These are phyloP conservation scores for Taeniopygia guttata DNA, from an alignment of 2,797 vertebrate genomes.

Conservation along the genomic window DNA sequence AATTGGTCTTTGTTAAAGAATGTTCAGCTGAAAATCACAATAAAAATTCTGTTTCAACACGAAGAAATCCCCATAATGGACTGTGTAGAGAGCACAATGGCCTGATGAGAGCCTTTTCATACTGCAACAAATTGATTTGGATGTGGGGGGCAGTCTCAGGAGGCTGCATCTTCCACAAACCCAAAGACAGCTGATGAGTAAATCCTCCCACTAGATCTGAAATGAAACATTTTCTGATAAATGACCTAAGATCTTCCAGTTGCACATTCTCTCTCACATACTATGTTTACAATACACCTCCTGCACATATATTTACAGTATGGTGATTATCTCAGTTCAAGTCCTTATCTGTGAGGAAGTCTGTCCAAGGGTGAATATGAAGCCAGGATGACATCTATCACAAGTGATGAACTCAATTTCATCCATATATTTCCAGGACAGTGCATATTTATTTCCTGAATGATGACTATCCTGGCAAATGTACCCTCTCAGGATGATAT, in stretches of 20 bases:
- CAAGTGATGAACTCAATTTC: slow-evolving; percentile 8
- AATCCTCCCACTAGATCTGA: neutral
- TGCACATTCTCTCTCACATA: neutral
- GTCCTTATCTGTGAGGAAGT: neutral
- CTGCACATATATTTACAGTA: neutral
- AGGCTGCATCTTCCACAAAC: neutral
- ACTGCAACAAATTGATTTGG: neutral
- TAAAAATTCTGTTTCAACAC: neutral
- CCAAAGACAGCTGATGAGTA: neutral
- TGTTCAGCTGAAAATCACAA: neutral
- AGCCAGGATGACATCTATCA: neutral
- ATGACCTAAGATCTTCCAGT: neutral
- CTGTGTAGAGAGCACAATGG: neutral
- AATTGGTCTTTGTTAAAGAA: neutral
- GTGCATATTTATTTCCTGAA: slow-evolving; percentile 55
- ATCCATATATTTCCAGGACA: slow-evolving; percentile 41
- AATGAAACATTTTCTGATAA: neutral
- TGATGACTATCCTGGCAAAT: slow-evolving; percentile 39
- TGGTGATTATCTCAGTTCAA: neutral
- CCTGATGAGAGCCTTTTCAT: neutral
- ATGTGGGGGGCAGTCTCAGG: neutral
- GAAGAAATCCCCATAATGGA: neutral
- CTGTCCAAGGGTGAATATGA: neutral
- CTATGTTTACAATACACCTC: neutral
- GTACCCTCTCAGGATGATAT: slow-evolving; percentile 24